Conservation (phyloP, 2,797 vertebrate species). For the Crenuchus spilurus region DNA sequence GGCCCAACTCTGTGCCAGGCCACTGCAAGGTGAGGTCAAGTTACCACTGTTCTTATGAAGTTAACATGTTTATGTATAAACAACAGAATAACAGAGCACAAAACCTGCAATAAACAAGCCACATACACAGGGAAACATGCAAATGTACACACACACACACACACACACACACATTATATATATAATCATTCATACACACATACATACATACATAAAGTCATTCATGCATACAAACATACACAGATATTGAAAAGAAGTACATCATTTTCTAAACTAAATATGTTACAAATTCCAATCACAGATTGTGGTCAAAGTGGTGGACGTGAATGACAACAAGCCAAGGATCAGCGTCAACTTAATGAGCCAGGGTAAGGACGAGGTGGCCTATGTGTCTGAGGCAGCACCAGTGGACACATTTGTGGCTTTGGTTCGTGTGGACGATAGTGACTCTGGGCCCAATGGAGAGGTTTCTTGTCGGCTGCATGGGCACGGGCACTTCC, state of each 20-base stretch:
- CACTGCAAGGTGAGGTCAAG: constrained; percentile 80
- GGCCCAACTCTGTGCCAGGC: constrained; percentile 95
- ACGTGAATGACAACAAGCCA: constrained; percentile 96
- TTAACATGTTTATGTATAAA: too few relatives aligned
- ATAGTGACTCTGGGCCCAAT: constrained; percentile 89
- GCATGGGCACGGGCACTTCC: constrained; percentile 94
- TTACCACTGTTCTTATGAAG: too few relatives aligned
- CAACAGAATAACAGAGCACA: too few relatives aligned
- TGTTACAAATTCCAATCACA: neutral
- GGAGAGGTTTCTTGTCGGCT: constrained; percentile 91
- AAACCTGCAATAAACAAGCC: too few relatives aligned
- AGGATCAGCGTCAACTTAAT: constrained; percentile 96
- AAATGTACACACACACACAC: too few relatives aligned
- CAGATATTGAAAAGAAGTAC: neutral
- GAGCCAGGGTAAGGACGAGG: constrained; percentile 91
- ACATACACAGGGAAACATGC: too few relatives aligned
- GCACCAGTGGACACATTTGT: constrained; percentile 92
- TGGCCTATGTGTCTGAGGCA: constrained; percentile 91
- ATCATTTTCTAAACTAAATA: neutral
- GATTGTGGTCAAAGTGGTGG: constrained; percentile 92
- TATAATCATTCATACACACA: neutral
- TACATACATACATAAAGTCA: neutral
- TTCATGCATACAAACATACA: neutral
- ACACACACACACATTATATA: too few relatives aligned
- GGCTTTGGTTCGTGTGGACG: constrained; percentile 91